Evolutionary conservation across 2,888 invertebrate genomes (phyloP), one percentile per base, ranked within the genome.

Genomic region (Cephus spinipes): DNA sequence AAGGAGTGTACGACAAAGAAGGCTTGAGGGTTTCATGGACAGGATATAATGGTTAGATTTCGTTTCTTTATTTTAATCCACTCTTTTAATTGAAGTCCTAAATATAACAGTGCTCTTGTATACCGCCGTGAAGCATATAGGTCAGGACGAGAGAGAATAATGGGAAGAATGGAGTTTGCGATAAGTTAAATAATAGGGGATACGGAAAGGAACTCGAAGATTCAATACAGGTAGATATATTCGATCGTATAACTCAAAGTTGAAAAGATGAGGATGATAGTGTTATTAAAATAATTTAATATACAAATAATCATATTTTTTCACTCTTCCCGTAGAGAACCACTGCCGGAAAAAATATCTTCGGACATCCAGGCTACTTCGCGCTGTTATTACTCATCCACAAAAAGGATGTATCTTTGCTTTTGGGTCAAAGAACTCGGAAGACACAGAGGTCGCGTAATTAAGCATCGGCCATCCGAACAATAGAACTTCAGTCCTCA

Each of bases 81-180:
- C 77, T 76, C 77, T 79, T 83, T 83, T 83, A 80, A 77, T 79
- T 81, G 79, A 77, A 78, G 69, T 68, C 74, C 69, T 73, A 75
- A 80, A 79, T 77, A 77, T 75, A 79, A 78, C 76, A 69, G 68
- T 73, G 33, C 0, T 32, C 76, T 71, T 71, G 73, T 55, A 55
- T 1, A 55, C 1, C 40, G 40, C 36, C 15, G 71, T 40, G 40
- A 33, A 30, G 68, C 79, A 76, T 79, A 75, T 78, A 75, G 80
- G 80, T 76, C 81, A 82, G 78, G 77, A 75, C 33, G 75, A 69
- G 68, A 30, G 55, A 40, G 35, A 32, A 76, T 77, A 78, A 78
- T 71, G 79, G 34, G 31, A 79, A 74, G 77, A 73, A 71, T 33
- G 11, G 55, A 69, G 40, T 31, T 78, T 34, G 77, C 74, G 79